Evolutionary conservation across 2,888 invertebrate species (phyloP).

Genomic region (Masnerella sp.): DNA sequence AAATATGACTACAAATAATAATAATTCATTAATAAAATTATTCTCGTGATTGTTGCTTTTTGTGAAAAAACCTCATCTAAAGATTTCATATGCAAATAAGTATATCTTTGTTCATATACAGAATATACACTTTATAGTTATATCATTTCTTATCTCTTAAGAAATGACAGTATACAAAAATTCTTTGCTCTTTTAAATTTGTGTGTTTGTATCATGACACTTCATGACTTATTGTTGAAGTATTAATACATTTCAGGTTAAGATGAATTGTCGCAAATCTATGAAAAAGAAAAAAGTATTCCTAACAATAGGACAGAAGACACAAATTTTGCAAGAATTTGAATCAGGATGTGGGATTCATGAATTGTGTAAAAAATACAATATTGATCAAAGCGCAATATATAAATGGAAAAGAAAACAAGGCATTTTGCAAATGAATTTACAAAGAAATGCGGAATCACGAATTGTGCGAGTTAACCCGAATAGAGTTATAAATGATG

Average conservation of each 20-base stretch:
- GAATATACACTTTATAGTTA: too few relatives aligned
- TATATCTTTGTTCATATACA: too few relatives aligned
- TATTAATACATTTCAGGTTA: slow-evolving; percentile 22
- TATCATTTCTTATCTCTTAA: too few relatives aligned
- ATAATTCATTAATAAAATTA: too few relatives aligned
- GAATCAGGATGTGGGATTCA: slow-evolving; percentile 33
- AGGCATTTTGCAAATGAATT: slow-evolving; percentile 20
- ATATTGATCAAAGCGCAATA: slow-evolving; percentile 32
- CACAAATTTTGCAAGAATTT: slow-evolving; percentile 38
- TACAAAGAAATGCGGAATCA: slow-evolving; percentile 9
- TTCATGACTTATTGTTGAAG: too few relatives aligned
- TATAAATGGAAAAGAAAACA: slow-evolving; percentile 44
- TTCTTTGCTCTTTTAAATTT: too few relatives aligned
- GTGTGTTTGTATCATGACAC: too few relatives aligned
- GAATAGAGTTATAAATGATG: slow-evolving; percentile 16
- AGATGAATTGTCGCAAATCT: slow-evolving; percentile 8
- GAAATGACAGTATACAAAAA: too few relatives aligned
- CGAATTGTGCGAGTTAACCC: slow-evolving; percentile 10
- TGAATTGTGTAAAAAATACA: slow-evolving; percentile 28
- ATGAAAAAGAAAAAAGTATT: slow-evolving; percentile 34
- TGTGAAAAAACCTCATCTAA: too few relatives aligned
- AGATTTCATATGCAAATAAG: too few relatives aligned
- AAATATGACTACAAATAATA: too few relatives aligned
- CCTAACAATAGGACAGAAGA: slow-evolving; percentile 32
- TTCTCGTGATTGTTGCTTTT: too few relatives aligned